Base-by-base conservation (phyloP, 23 tunicate genomes). In the Halocynthia roretzi region DNA sequence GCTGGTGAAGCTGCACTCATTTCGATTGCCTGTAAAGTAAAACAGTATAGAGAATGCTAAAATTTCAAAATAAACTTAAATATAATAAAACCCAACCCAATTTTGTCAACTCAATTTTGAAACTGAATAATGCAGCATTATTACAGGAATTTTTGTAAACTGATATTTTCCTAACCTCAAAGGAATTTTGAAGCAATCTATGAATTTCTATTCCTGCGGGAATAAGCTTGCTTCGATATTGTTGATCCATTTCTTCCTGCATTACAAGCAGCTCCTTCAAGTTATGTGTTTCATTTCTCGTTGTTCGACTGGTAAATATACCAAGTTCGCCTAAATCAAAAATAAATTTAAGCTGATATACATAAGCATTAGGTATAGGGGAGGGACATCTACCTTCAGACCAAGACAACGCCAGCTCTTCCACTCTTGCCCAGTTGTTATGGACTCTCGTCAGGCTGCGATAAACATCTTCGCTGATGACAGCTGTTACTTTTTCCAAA, bases 1-100 rank as follows among this genome's bases (percentile, higher is more conserved):
- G 92, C 92, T 51, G 98, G 98, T 6, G 98, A 92, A 22, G 91
- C 87, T 8, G 84, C 88, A 72, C 92, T 92, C 83, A 92, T 82
- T 71, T 92, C 98, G 8, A 86, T 52, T 22, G 82, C 77, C 98
- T 92, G 82, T 51, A 74, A 50, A 22, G 6, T 23, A 53, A 10
- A 56, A 56, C 70, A 65, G 22, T 15, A 19, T 10, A 65, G 9
- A 15, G 31, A 65, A n/a, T 14, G 20, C 10, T 67, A 17, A 67
- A 14, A 14, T 17, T 11, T 11, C 10, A 10, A 10, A 17, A 14
- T 55, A 31, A 31, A 31, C 1, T 31, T 1, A 31, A 31, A 31
- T 4, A 4, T 31, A 4, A 0, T 0, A 31, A 31, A 31, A 31
- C 44, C 44, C 44, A 31, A 31, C 44, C 44, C 44, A 31, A 31